Percentiles rank a stretch among this genome's conserved stretches.
phyloP scores from a whole-genome alignment of 1,140 invertebrate species.

The Lamellibrachia luymesi region DNA sequence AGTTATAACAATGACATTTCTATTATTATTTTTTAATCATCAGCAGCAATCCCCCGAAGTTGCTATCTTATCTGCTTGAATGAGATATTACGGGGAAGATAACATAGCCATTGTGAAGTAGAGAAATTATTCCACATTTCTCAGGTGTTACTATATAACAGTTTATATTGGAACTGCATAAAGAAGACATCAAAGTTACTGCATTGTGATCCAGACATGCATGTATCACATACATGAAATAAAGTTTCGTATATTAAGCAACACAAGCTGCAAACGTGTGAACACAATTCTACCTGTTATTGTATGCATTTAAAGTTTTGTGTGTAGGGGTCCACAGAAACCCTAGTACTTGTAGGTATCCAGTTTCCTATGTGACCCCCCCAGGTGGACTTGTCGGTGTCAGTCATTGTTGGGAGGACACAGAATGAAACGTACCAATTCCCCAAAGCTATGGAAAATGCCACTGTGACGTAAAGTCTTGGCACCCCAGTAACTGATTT shows the following conservation, averaged over 20 bases:
- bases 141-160: background rate
- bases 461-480: background rate
- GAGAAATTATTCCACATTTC: background rate
- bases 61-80: background rate
- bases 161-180: background rate
- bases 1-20: background rate
- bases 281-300: background rate
- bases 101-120: background rate
- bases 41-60: background rate
- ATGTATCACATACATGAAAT: background rate
- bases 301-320: background rate
- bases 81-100: background rate
- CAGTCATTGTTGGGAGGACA: background rate
- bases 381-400: background rate
- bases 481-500: background rate
- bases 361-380: background rate
- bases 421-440: no score
- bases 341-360: background rate
- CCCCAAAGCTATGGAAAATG: no score
- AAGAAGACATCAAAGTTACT: background rate
- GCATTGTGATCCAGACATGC: background rate
- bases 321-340: background rate
- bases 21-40: background rate
- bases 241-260: background rate
- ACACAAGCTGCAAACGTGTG: background rate